These are phyloP conservation scores for Dicyrtoma fusca DNA, from an alignment of 2,888 invertebrate species.

Conservation along the genomic window DNA sequence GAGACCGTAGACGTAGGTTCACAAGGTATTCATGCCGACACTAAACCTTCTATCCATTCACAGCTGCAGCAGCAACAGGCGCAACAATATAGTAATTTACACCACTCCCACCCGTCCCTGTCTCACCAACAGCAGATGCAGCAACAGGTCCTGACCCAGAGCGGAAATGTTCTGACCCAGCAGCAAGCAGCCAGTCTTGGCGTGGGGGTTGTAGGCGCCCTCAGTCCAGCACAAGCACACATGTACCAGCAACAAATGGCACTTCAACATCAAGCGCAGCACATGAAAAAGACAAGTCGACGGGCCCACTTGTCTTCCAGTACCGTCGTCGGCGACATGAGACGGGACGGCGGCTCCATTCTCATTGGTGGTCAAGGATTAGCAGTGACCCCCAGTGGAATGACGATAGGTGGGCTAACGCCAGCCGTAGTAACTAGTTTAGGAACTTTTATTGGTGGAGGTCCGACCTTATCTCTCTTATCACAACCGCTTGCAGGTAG, in stretches of 20 bases:
- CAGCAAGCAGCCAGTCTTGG: slow-evolving; percentile 51
- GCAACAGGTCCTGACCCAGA: slow-evolving; percentile 41
- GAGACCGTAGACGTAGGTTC: background rate
- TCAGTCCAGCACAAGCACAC: slow-evolving; percentile 56
- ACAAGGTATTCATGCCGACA: background rate
- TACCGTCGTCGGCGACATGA: slow-evolving; percentile 42
- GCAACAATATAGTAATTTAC: background rate
- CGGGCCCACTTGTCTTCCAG: slow-evolving; percentile 48
- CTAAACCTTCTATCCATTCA: background rate
- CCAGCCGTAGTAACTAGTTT: slow-evolving; percentile 57
- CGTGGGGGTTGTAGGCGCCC: slow-evolving; percentile 53
- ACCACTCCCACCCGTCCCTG: slow-evolving; percentile 33
- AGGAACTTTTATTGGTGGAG: slow-evolving; percentile 55
- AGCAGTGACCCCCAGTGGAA: slow-evolving; percentile 50
- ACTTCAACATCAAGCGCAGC: slow-evolving; percentile 61
- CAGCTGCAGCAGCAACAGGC: slow-evolving; percentile 18
- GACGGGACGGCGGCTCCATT: slow-evolving; percentile 50
- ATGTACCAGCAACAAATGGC: slow-evolving; percentile 60
- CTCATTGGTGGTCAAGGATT: slow-evolving; percentile 54
- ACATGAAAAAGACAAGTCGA: slow-evolving; percentile 60
- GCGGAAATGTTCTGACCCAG: slow-evolving; percentile 48
- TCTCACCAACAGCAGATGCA: slow-evolving; percentile 23
- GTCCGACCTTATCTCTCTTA: slow-evolving; percentile 25
- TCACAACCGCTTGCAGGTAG: slow-evolving; percentile 37
- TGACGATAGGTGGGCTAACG: slow-evolving; percentile 56